Evolutionary conservation across 2,797 vertebrate genomes (phyloP).

Genomic region (Poecilia velifera): DNA sequence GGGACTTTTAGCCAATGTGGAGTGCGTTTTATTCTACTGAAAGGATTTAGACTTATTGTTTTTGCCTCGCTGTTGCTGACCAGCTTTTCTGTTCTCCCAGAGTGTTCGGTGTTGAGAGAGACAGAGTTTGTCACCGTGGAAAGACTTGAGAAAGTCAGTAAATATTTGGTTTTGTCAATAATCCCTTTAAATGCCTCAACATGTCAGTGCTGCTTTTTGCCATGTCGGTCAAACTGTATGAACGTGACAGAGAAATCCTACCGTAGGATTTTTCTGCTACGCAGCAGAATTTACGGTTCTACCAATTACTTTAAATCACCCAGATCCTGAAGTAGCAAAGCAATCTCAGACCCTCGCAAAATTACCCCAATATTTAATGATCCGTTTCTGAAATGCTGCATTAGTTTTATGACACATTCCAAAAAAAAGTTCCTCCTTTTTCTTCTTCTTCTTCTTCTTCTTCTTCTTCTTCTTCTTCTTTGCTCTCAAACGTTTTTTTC

Average conservation of each 20-base stretch:
- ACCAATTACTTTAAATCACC: background rate
- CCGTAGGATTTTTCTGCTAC: background rate
- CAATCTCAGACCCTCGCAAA: background rate
- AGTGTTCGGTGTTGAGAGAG: background rate
- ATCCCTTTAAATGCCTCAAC: background rate
- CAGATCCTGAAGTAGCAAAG: background rate
- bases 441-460: too few relatives aligned
- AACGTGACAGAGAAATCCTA: background rate
- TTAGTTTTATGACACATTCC: background rate
- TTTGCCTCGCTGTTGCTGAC: background rate
- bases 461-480: too few relatives aligned
- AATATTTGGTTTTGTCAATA: constrained; percentile 3
- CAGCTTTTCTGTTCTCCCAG: background rate
- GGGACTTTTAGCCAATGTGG: too few relatives aligned
- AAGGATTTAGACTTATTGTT: too few relatives aligned
- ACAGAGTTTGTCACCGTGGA: background rate
- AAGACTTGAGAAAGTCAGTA: background rate
- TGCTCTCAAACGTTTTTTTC: background rate
- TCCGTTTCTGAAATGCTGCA: background rate
- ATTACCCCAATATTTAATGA: background rate
- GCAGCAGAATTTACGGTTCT: background rate
- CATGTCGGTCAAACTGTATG: background rate
- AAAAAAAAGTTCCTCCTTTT: background rate
- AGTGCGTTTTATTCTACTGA: too few relatives aligned
- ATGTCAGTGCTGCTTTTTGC: background rate